Evolutionary conservation across 2,113 vertebrate genomes (phyloP), one percentile per base, ranked within the genome.

Genomic region (Dipodomys stephensi): DNA sequence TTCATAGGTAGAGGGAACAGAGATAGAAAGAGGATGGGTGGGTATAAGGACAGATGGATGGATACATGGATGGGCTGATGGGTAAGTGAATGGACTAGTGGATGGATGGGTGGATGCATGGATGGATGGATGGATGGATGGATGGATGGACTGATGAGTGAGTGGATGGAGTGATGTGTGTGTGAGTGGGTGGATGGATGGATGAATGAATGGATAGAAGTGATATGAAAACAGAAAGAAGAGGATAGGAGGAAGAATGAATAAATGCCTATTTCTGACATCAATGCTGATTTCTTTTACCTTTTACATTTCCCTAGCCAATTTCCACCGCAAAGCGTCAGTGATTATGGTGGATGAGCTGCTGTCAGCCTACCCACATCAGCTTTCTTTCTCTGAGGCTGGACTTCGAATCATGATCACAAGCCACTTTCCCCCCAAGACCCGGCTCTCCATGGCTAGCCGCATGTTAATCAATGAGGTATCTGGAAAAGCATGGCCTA

Each of bases 371-470:
- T 99, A 99, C 96, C 99, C 99, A 65, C 99, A 99, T 97, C 99
- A 99, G 98, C 99, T 99, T 79, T 98, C 99, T 8, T 99, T 99
- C 98, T 99, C 99, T 0, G 99, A 99, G 97, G 99, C 99, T 49
- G 99, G 99, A 46, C 98, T 99, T 97, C 98, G 99, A 95, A 99
- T 99, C 98, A 99, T 99, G 99, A 99, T 99, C 98, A 99, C 99
- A 80, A 99, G 98, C 95, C 99, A 99, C 97, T 99, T 99, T 88
- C 99, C 99, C 64, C 99, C 99, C 23, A 99, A 99, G 95, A 99
- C 99, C 74, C 98, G 99, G n/a, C 99, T 99, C 95, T 99, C 99
- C 95, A 99, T 99, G 99, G 99, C 99, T 92, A 99, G 99, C 39
- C 99, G 99, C n/a, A 99, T 99, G 99, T 97, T 99, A 85, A 99